Evolutionary conservation across 2,888 invertebrate genomes (phyloP).

Genomic region (Volucella inflata): DNA sequence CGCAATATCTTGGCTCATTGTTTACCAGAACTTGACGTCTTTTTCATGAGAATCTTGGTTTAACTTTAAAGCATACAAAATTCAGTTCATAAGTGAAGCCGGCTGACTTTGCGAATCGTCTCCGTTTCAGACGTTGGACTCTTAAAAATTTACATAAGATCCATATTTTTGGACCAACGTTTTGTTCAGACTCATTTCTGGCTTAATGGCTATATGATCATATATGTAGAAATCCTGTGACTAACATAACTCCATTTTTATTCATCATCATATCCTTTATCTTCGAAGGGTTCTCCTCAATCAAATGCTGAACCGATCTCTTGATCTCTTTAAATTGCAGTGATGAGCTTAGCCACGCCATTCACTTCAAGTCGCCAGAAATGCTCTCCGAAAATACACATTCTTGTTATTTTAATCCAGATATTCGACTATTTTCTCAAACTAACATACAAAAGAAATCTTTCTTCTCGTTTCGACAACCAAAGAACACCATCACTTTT

Average conservation of each 20-base stretch:
- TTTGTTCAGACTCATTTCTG: too few species aligned
- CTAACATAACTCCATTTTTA: constrained; percentile 88
- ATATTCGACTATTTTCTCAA: not conserved
- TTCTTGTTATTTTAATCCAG: not conserved
- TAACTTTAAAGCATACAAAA: too few species aligned
- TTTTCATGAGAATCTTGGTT: too few species aligned
- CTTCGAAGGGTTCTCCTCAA: constrained; percentile 85
- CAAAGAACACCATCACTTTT: constrained; percentile 91
- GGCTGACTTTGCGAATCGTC: too few species aligned
- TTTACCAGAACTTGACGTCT: too few species aligned
- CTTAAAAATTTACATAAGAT: too few species aligned
- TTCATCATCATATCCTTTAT: constrained; percentile 88
- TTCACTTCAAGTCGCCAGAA: constrained; percentile 86
- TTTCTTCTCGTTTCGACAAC: constrained; percentile 90
- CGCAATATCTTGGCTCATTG: too few species aligned
- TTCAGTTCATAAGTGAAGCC: too few species aligned
- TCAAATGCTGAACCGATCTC: constrained; percentile 94
- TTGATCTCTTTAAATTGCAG: constrained; percentile 97
- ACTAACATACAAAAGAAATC: constrained; percentile 91
- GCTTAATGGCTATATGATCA: too few species aligned
- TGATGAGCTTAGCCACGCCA: constrained; percentile 87
- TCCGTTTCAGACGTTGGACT: too few species aligned
- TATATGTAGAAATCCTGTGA: constrained; percentile 97
- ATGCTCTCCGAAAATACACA: constrained; percentile 85
- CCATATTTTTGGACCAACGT: too few species aligned